Percentiles rank a stretch among this genome's conserved stretches.
Evolutionary conservation across 1,140 invertebrate species (phyloP).

Genomic region (Euwallacea similis): DNA sequence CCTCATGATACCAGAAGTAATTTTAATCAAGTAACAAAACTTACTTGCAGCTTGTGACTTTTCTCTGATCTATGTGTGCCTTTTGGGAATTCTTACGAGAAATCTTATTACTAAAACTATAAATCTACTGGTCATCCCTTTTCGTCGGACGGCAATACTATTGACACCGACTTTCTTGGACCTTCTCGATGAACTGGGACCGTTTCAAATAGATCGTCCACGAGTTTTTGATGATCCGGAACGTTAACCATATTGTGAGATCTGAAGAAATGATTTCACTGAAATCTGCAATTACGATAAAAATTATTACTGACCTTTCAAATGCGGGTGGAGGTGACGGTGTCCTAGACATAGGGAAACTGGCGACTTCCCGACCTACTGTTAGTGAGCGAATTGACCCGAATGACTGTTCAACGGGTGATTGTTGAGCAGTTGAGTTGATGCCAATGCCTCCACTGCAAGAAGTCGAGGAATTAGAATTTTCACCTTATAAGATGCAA

Average conservation of each 20-base stretch:
- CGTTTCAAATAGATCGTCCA: conserved; percentile 46
- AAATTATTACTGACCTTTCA: conserved; percentile 52
- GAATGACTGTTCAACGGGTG: conserved; percentile 71
- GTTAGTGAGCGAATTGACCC: conserved; percentile 72
- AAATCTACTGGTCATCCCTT: conserved; percentile 54
- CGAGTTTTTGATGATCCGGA: conserved; percentile 52
- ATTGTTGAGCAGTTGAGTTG: conserved; percentile 65
- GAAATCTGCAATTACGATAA: neutral
- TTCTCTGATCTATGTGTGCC: no score
- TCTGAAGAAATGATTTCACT: conserved; percentile 23
- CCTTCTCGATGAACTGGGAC: conserved; percentile 45
- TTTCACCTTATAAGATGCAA: neutral
- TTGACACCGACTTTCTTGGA: conserved; percentile 57
- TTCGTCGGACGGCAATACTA: conserved; percentile 60
- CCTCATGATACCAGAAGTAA: no score
- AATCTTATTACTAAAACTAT: conserved; percentile 6
- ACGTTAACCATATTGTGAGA: conserved; percentile 51
- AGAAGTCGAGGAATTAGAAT: conserved; percentile 27
- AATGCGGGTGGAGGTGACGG: conserved; percentile 65
- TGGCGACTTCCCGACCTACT: conserved; percentile 72
- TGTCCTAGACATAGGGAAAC: conserved; percentile 72
- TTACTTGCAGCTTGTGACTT: no score
- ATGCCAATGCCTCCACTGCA: conserved; percentile 68
- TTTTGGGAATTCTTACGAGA: neutral
- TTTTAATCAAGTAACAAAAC: no score